phyloP scores from a whole-genome alignment of 2,113 vertebrate genomes.

The Brachypteracias leptosomus region DNA sequence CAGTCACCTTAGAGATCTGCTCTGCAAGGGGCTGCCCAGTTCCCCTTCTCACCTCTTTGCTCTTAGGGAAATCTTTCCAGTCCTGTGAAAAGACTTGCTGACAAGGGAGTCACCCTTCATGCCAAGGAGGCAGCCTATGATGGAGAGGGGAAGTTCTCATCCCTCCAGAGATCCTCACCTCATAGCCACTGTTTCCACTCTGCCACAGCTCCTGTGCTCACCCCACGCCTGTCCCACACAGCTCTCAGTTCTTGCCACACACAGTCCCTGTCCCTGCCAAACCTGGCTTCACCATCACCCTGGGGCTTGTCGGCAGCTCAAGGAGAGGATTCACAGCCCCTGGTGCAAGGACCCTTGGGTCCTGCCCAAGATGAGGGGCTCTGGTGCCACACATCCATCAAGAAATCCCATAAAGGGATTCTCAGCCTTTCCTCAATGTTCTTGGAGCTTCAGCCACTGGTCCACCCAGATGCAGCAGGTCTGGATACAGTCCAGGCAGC shows the following conservation, averaged over 20 bases:
- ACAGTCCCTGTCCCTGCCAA: not conserved
- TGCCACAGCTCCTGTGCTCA: accelerated
- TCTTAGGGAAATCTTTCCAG: not conserved
- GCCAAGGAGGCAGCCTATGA: not conserved
- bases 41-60: not conserved
- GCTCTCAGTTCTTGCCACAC: accelerated
- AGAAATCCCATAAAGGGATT: not conserved
- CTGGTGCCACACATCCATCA: accelerated
- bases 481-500: not conserved
- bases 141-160: accelerated
- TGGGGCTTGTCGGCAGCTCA: not conserved
- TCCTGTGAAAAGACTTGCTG: not conserved
- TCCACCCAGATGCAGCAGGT: not conserved
- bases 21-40: accelerated
- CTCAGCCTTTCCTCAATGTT: not conserved
- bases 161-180: not conserved
- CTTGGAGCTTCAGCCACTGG: not conserved
- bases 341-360: not conserved
- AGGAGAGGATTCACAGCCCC: not conserved
- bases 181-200: not conserved
- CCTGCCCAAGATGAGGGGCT: not conserved
- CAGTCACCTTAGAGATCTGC: not conserved
- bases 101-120: not conserved
- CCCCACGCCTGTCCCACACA: accelerated
- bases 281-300: not conserved